Evolutionary conservation across 2,113 vertebrate genomes (phyloP), one percentile per base, ranked within the genome.

Genomic region (Gymnocephalus cernua): DNA sequence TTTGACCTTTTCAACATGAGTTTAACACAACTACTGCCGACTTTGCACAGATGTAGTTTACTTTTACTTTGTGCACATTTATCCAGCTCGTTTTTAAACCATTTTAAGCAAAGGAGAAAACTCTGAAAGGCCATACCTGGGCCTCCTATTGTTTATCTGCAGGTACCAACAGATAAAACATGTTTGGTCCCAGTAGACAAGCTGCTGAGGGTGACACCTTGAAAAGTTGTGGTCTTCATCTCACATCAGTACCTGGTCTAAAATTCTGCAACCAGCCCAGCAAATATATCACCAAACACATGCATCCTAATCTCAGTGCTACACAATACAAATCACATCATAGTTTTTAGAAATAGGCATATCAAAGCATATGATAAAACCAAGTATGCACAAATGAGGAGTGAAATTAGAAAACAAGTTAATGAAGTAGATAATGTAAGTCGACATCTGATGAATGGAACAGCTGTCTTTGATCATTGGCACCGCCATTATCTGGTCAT

Each of bases 401-500:
- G 81, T 91, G 74, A 90, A 94, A 91, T 92, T 84, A 92, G 86
- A 90, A 92, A 94, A 93, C 90, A 92, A 94, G 88, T 81, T 93
- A 94, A 94, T 93, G 90, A 93, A 93, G 90, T 79, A 91, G 93
- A 91, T 94, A 94, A 94, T 92, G 87, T 51, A 91, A 89, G 87
- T 77, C 75, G 88, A 91, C 84, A 86, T 91, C 85, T 92, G 91
- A 91, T 90, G 91, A 93, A 92, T 90, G 87, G 84, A 93, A 92
- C 93, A 94, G 92, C 93, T 93, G 93, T 92, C 92, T 93, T 94
- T 94, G 93, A 93, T 94, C 91, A 86, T 64, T 88, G 92, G 85
- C 87, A 90, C 82, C 44, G 76, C 88, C 71, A 88, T 93, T 92
- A 93, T 94, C 88, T 90, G 90, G 93, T 91, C 92, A 91, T 94